phyloP scores from a whole-genome alignment of 30 jellyfish, hydroid and myxozoan species.

The Rhopilema esculentum region DNA sequence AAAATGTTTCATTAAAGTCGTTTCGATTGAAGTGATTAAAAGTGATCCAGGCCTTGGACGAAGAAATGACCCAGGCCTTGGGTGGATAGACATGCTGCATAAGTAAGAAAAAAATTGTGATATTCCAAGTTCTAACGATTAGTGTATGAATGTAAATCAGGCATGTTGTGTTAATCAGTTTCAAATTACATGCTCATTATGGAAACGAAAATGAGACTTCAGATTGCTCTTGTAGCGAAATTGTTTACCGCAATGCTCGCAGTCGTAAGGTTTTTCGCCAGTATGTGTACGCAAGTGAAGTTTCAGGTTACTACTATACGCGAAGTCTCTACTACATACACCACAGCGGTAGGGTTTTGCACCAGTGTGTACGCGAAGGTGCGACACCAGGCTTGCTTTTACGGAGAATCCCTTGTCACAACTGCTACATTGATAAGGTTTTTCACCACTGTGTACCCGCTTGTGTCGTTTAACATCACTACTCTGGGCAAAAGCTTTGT shows the following conservation, averaged over 20 bases:
- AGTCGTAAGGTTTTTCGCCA: conserved; percentile 2
- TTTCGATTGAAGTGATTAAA: too few relatives aligned
- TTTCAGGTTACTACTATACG: not conserved
- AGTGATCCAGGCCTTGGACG: too few relatives aligned
- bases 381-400: conserved; percentile 6
- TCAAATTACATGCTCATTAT: too few relatives aligned
- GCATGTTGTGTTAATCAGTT: too few relatives aligned
- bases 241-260: not conserved
- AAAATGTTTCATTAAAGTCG: too few relatives aligned
- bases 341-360: not conserved
- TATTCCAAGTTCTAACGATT: too few relatives aligned
- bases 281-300: conserved; percentile 1
- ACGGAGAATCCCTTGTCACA: conserved; percentile 23
- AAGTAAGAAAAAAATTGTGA: too few relatives aligned
- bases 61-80: too few relatives aligned
- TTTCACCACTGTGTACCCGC: conserved; percentile 16
- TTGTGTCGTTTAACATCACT: conserved; percentile 7
- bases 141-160: too few relatives aligned
- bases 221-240: not conserved
- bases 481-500: not conserved
- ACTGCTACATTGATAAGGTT: conserved; percentile 13
- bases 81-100: too few relatives aligned
- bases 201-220: conserved; percentile 5
- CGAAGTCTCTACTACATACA: not conserved
- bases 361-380: conserved; percentile 11